Evolutionary conservation across 2,113 vertebrate genomes (phyloP), one percentile per base, ranked within the genome.

Genomic region (Coreoperca whiteheadi): DNA sequence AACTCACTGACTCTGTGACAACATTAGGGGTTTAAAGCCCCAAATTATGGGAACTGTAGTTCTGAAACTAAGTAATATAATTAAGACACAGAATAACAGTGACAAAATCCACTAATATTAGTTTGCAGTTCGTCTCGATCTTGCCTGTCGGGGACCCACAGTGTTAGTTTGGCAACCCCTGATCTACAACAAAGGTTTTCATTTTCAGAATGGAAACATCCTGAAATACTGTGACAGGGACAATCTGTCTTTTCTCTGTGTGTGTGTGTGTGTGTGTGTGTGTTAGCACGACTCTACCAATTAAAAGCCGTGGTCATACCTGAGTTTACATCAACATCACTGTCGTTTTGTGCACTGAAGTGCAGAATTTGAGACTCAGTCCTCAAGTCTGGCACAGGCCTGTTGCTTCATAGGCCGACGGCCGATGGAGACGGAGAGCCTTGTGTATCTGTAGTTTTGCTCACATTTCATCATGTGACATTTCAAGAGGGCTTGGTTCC

Each of bases 351-450:
- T 70, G 2, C 76, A 84, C 87, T 12, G 53, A 37, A 34, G 82
- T 87, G 82, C 88, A 85, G 88, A 87, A 88, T 90, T 76, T 86
- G 53, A 82, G 82, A 68, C 69, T 66, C 23, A 2, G 77, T 16
- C 53, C 71, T 86, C n/a, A 80, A 59, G 79, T 88, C 77, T 82
- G 87, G 75, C 84, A 74, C 75, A 2, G 34, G 50, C 72, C 73
- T 82, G 87, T 69, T 86, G 77, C 75, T 72, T 70, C 41, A 5
- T 2, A 41, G 39, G 32, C 50, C 1, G 30, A 37, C 37, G 32
- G 72, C 32, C 8, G 77, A 65, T 8, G 3, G 72, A 54, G 67
- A 34, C 32, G 6, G 32, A 34, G 0, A 2, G 53, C 69, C 53
- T 41, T 34, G 70, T 41, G 60, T 16, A 2, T 51, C 20, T 79